Base-by-base conservation (phyloP, 2,888 invertebrate genomes). In the Deilephila porcellus region DNA sequence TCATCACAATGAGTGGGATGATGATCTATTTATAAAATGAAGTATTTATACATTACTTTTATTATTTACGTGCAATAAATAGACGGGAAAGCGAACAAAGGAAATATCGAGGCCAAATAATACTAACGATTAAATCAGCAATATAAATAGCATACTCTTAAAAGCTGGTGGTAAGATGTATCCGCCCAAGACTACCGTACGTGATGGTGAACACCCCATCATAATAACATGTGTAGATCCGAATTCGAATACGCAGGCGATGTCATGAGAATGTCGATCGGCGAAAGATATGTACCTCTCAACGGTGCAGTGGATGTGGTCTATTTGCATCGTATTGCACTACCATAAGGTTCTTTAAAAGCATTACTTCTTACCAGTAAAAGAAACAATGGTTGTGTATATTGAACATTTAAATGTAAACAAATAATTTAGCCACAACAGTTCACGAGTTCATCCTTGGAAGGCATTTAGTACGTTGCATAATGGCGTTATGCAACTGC, bases 401-500 rank as follows among this genome's bases (percentile, higher is more conserved):
- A 14, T 52, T 6, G 67, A 52, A 17, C n/a, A n/a, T n/a, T n/a
- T 45, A 25, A 67, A 20, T 17, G 52, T 64, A 64, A 64, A 45
- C 64, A 64, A 64, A 20, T 14, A 37, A 45, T 45, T 37, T 45
- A 14, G 63, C 19, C 34, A 34, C 34, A 8, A 20, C 14, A 37
- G 64, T 64, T 25, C 52, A 67, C 25, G 6, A 67, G 32, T 34
- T 72, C 8, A 72, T 59, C 64, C 67, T 67, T 37, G 67, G 37
- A 4, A 11, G 67, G 52, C n/a, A 52, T 67, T 72, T 64, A 74
- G 52, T 74, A 20, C 45, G 52, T 56, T 73, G 75, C 70, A 74
- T 75, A 76, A 63, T 71, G 37, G 52, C 72, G 63, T 76, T 75
- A 76, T 73, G 71, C 67, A 71, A 72, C 1, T 45, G 32, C 20